phyloP scores from a whole-genome alignment of 2,888 invertebrate genomes.

The Arrhopalites spinosus region DNA sequence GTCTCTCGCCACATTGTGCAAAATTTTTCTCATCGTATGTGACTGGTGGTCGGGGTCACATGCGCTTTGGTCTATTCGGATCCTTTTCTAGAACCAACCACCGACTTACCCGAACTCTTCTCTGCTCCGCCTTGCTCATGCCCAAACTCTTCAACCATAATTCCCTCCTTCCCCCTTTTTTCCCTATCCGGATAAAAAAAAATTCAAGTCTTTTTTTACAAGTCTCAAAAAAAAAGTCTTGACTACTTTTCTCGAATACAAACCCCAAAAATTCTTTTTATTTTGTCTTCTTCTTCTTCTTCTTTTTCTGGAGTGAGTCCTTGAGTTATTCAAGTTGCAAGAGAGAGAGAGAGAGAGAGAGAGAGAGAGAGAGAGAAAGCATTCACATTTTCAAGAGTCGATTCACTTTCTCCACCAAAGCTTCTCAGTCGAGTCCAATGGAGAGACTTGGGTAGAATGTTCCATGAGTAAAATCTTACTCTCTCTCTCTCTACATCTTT shows the following conservation, averaged over 20 bases:
- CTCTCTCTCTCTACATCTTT: neutral
- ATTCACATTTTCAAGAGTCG: too few relatives aligned
- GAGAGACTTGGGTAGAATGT: neutral
- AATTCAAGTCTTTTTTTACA: neutral
- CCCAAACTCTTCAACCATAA: neutral
- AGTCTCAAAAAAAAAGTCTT: neutral
- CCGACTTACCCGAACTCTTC: neutral
- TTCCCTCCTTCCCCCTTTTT: neutral
- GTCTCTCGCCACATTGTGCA: constrained; percentile 21
- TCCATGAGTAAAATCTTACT: too few relatives aligned
- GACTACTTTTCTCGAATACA: neutral
- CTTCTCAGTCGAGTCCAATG: neutral
- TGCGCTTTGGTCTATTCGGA: constrained; percentile 37
- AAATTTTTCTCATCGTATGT: constrained; percentile 26
- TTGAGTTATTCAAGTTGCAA: constrained; percentile 9
- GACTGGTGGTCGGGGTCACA: constrained; percentile 29
- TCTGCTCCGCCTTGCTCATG: constrained; percentile 27
- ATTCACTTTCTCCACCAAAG: too few relatives aligned
- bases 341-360: too few relatives aligned
- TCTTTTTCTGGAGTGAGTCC: neutral
- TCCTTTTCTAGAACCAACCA: constrained; percentile 17
- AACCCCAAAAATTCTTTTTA: too few relatives aligned
- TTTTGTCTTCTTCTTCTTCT: too few relatives aligned
- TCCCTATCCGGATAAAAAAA: constrained; percentile 7
- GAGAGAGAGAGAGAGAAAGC: too few relatives aligned